Evolutionary conservation across 2,888 invertebrate species (phyloP).

Genomic region (Pegoplata infirma): DNA sequence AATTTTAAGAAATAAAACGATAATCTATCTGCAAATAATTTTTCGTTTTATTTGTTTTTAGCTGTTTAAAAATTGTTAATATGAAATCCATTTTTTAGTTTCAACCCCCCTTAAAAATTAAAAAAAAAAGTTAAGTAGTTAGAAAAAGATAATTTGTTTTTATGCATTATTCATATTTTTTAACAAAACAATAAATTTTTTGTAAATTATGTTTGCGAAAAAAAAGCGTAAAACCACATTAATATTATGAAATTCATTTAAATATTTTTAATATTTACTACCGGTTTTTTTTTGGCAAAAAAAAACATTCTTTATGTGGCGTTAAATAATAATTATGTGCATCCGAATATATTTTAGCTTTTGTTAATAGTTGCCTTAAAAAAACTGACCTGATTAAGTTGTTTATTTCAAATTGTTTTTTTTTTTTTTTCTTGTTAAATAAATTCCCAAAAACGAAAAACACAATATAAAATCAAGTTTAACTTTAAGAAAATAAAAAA

Average conservation of each 20-base stretch:
- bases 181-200: not conserved
- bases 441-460: not conserved
- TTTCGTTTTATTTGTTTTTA: too few relatives aligned
- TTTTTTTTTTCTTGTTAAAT: too few relatives aligned
- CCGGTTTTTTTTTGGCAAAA: too few relatives aligned
- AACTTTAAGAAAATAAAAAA: not conserved
- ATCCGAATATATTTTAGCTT: not conserved
- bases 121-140: too few relatives aligned
- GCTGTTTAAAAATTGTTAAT: too few relatives aligned
- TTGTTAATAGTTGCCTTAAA: not conserved
- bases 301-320: not conserved
- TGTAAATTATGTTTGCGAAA: not conserved
- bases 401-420: not conserved
- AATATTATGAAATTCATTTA: not conserved
- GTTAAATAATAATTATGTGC: not conserved
- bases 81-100: too few relatives aligned
- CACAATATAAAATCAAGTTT: slow-evolving; percentile 8
- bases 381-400: slow-evolving; percentile 11
- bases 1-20: too few relatives aligned
- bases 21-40: too few relatives aligned
- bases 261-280: not conserved
- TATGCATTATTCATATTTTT: not conserved
- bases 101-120: too few relatives aligned
- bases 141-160: not conserved
- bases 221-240: not conserved